Conservation (phyloP, 2,797 vertebrate species). For the Anguilla megastoma region DNA sequence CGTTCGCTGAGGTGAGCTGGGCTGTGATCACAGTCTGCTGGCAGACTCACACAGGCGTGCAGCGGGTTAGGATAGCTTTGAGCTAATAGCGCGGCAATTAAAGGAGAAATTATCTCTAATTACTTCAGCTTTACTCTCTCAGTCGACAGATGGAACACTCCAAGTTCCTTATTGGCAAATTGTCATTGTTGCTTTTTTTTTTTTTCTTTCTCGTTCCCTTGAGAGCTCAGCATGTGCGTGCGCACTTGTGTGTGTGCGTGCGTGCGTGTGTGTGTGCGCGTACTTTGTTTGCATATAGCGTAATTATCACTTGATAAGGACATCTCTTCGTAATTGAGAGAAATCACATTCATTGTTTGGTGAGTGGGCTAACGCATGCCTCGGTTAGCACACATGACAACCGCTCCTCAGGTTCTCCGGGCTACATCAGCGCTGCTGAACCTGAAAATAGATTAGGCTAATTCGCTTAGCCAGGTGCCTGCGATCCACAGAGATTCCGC, state of each 20-base stretch:
- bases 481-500: background rate
- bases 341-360: background rate
- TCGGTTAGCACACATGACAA: constrained; percentile 11
- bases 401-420: background rate
- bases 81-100: constrained; percentile 81
- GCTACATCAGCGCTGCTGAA: background rate
- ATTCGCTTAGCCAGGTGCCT: background rate
- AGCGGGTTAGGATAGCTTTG: constrained; percentile 70
- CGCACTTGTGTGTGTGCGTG: background rate
- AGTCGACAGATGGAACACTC: constrained; percentile 74
- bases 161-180: constrained; percentile 72
- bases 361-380: background rate
- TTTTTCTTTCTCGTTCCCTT: constrained; percentile 39
- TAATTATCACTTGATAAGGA: constrained; percentile 23
- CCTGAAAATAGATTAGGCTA: background rate
- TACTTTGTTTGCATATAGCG: constrained; percentile 3
- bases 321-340: constrained; percentile 1
- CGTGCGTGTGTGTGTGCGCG: background rate
- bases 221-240: constrained; percentile 4
- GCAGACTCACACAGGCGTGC: constrained; percentile 57
- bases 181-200: constrained; percentile 73
- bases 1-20: constrained; percentile 12
- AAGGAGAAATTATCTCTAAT: constrained; percentile 79
- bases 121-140: constrained; percentile 71
- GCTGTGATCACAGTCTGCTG: constrained; percentile 66